phyloP scores from a whole-genome alignment of 2,888 invertebrate species.

The Lymantria dispar region DNA sequence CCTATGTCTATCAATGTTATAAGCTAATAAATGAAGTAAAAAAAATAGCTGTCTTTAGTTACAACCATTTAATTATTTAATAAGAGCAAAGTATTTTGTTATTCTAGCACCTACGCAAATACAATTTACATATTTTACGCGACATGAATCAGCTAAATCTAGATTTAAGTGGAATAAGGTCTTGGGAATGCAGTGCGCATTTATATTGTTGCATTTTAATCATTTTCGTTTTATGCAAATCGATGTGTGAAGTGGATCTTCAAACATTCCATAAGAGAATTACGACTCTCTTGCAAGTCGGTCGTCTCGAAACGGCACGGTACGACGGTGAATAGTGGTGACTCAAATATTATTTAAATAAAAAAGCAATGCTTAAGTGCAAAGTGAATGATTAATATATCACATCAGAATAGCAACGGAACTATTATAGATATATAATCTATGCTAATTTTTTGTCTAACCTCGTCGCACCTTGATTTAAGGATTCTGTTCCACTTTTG shows the following conservation, averaged over 20 bases:
- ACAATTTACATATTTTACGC: slow-evolving; percentile 20
- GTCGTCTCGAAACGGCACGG: slow-evolving; percentile 55
- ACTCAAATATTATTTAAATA: slow-evolving; percentile 35
- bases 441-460: slow-evolving; percentile 65
- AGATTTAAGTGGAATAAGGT: slow-evolving; percentile 52
- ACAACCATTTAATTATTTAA: too few relatives aligned
- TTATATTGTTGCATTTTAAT: slow-evolving; percentile 59
- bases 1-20: too few relatives aligned
- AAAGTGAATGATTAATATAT: slow-evolving; percentile 45
- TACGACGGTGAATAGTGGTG: slow-evolving; percentile 26
- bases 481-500: slow-evolving; percentile 70
- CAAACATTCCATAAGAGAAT: slow-evolving; percentile 61
- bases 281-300: slow-evolving; percentile 59
- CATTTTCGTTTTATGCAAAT: slow-evolving; percentile 67
- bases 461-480: slow-evolving; percentile 69
- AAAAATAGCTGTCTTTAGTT: too few relatives aligned
- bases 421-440: slow-evolving; percentile 53
- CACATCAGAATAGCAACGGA: slow-evolving; percentile 40
- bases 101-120: not conserved
- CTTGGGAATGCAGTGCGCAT: slow-evolving; percentile 47
- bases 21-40: too few relatives aligned
- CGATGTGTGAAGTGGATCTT: slow-evolving; percentile 54
- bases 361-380: slow-evolving; percentile 36
- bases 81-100: too few relatives aligned
- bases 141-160: slow-evolving; percentile 41